phyloP scores from a whole-genome alignment of 2,888 invertebrate genomes.

The Allophyes oxyacanthae region DNA sequence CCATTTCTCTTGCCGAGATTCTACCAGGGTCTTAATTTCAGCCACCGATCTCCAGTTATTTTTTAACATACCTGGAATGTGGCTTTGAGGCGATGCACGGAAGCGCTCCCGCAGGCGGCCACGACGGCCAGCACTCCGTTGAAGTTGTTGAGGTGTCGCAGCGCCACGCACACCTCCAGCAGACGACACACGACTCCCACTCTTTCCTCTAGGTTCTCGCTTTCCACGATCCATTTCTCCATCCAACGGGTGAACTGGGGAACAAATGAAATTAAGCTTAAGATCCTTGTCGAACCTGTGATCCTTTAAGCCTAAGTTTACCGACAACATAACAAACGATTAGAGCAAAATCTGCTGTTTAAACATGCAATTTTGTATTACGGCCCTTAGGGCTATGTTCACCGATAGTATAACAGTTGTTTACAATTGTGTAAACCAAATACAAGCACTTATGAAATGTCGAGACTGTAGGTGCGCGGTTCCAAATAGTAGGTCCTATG shows the following conservation, averaged over 20 bases:
- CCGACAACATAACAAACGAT: too few species aligned
- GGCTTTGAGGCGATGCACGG: conserved; percentile 95
- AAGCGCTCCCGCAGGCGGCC: conserved; percentile 97
- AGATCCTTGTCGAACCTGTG: too few species aligned
- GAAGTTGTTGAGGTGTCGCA: conserved; percentile 99
- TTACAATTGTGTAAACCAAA: too few species aligned
- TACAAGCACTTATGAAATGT: too few species aligned
- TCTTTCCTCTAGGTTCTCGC: conserved; percentile 98
- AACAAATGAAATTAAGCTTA: not conserved
- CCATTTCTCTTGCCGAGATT: not conserved
- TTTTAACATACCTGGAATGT: conserved; percentile 95
- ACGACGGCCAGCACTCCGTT: conserved; percentile 98
- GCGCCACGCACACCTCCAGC: conserved; percentile 97
- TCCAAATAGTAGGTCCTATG: too few species aligned
- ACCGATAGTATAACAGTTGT: too few species aligned
- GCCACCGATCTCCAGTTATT: not conserved
- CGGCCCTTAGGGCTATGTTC: too few species aligned
- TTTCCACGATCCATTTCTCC: conserved; percentile 98
- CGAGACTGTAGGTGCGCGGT: too few species aligned
- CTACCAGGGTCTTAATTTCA: not conserved
- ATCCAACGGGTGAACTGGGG: conserved; percentile 96
- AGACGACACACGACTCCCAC: conserved; percentile 96
- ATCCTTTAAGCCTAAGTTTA: too few species aligned
- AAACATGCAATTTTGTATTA: too few species aligned
- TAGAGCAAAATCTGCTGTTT: too few species aligned